Evolutionary conservation across 1,140 invertebrate genomes (phyloP).

Genomic region (Lordiphosa stackelbergi): DNA sequence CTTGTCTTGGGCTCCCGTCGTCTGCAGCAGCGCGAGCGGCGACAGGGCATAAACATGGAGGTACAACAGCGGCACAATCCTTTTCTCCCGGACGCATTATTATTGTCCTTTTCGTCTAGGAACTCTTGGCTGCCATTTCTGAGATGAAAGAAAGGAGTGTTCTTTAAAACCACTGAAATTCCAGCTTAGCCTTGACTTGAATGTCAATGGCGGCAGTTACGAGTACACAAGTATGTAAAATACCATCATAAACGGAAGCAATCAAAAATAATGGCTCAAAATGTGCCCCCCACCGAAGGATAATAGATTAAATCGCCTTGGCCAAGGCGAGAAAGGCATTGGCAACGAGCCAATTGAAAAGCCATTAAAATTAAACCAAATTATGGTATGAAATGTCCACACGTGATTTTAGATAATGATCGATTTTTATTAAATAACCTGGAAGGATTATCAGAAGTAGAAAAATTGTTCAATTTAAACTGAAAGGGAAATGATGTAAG

Average conservation of each 20-base stretch:
- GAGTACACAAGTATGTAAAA: background rate
- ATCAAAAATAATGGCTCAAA: conserved; percentile 14
- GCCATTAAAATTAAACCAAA: conserved; percentile 3
- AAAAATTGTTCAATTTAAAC: too few relatives aligned
- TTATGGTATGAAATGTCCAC: background rate
- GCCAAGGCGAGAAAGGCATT: background rate
- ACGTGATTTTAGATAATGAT: background rate
- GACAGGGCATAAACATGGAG: conserved; percentile 70
- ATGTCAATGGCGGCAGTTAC: conserved; percentile 5
- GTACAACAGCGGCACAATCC: conserved; percentile 68
- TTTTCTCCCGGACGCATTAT: conserved; percentile 28
- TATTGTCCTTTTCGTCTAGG: conserved; percentile 55
- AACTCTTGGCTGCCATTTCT: conserved; percentile 70
- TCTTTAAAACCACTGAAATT: background rate
- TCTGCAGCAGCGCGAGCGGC: conserved; percentile 64
- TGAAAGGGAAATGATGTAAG: too few relatives aligned
- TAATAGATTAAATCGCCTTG: conserved; percentile 8
- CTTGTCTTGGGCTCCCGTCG: conserved; percentile 26
- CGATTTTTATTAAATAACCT: too few relatives aligned
- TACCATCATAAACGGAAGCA: conserved; percentile 10
- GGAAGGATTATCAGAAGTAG: too few relatives aligned
- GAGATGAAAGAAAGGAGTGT: background rate
- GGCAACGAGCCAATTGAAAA: conserved; percentile 8
- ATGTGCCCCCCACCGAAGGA: conserved; percentile 4
- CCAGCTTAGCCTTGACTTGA: conserved; percentile 4